Percentiles rank a stretch among this genome's conserved stretches.
phyloP scores from a whole-genome alignment of 2,797 vertebrate species.

The Coluber constrictor region DNA sequence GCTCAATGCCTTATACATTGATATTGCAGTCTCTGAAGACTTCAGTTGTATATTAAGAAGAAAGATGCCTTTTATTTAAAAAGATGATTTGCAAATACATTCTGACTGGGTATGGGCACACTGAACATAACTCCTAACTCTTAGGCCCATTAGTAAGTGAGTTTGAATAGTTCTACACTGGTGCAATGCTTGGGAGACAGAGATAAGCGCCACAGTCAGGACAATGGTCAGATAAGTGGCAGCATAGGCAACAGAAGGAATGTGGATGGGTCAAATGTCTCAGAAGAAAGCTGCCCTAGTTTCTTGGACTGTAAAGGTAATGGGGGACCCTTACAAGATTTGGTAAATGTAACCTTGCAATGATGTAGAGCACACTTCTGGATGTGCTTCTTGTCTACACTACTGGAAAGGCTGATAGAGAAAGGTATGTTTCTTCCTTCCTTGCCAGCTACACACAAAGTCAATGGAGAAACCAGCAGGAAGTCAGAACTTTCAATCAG shows the following conservation, averaged over 20 bases:
- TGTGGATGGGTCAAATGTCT: not conserved
- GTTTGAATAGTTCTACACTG: not conserved
- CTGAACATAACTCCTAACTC: not conserved
- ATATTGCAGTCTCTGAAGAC: not conserved
- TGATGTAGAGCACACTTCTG: not conserved
- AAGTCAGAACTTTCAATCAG: not conserved
- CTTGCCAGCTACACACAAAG: not conserved
- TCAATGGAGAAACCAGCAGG: not conserved
- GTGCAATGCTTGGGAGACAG: not conserved
- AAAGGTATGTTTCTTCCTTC: not conserved
- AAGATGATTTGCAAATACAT: not conserved
- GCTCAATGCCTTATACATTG: constrained; percentile 24
- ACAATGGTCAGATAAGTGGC: not conserved
- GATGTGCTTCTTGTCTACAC: not conserved
- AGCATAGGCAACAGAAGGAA: not conserved
- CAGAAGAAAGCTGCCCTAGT: not conserved
- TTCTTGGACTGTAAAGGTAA: not conserved
- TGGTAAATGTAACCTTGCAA: not conserved
- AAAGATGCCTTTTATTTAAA: not conserved
- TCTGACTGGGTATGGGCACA: not conserved
- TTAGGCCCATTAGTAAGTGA: not conserved
- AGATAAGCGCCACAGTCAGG: not conserved
- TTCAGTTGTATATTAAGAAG: not conserved
- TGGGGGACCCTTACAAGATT: not conserved
- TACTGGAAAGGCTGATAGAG: not conserved